Conservation (phyloP, 2,797 vertebrate species). For the Platalea minor region DNA sequence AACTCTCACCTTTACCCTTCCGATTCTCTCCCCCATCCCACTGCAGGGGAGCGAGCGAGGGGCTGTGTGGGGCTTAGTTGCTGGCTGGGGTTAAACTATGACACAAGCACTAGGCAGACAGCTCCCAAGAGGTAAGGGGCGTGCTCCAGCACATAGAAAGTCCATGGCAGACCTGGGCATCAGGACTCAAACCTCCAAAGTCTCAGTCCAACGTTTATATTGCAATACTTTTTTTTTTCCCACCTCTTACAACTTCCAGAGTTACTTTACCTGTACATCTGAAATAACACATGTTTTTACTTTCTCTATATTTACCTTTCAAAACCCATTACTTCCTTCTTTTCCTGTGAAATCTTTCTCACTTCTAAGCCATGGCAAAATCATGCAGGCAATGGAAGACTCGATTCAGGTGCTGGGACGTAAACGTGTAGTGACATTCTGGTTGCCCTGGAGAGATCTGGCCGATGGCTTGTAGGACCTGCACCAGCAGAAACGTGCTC, state of each 20-base stretch:
- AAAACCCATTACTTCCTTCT: background rate
- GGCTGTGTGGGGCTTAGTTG: too few species aligned
- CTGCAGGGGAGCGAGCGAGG: too few species aligned
- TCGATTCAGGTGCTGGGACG: background rate
- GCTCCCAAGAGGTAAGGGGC: background rate
- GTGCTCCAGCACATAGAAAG: background rate
- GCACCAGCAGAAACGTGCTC: background rate
- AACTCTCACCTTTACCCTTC: too few species aligned
- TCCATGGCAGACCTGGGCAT: background rate
- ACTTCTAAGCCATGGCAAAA: background rate
- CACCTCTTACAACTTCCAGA: background rate
- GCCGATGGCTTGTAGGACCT: background rate
- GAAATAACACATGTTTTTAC: background rate
- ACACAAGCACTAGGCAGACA: background rate
- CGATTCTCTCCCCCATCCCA: too few species aligned
- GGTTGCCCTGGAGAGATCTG: background rate
- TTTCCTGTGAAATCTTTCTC: background rate
- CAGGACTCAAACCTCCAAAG: background rate
- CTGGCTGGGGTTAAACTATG: too few species aligned
- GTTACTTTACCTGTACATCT: background rate
- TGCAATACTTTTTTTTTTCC: too few species aligned
- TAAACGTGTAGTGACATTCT: rapidly evolving
- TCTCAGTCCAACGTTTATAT: background rate
- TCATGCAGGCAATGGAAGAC: background rate
- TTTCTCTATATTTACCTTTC: background rate